Percentiles rank a stretch among this genome's conserved stretches.
Conservation (phyloP, 2,888 invertebrate genomes). For the Mechanitis mazaeus region DNA sequence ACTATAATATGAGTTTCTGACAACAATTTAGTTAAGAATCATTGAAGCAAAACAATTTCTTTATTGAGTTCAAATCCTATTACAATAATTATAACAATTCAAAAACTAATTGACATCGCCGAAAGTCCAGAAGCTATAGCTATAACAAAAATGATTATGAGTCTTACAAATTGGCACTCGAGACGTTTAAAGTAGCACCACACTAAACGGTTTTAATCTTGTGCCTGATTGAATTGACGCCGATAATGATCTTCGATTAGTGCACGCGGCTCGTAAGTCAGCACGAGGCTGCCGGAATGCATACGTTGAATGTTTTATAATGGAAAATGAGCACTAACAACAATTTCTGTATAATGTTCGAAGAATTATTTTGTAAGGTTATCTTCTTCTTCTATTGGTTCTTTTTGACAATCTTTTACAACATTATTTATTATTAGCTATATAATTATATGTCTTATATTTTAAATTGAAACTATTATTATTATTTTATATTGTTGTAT, state of each 20-base stretch:
- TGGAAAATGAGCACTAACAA: background rate
- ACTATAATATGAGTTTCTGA: background rate
- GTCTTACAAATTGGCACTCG: conserved; percentile 13
- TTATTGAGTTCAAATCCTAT: background rate
- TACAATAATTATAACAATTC: background rate
- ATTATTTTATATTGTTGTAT: background rate
- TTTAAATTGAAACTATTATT: too few species aligned
- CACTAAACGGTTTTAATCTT: conserved; percentile 60
- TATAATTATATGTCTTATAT: too few species aligned
- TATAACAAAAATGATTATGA: conserved; percentile 5
- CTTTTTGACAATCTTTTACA: too few species aligned
- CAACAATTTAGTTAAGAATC: too few species aligned
- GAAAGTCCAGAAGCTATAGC: conserved; percentile 7
- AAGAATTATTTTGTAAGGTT: too few species aligned
- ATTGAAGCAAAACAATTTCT: too few species aligned
- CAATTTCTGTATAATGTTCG: too few species aligned
- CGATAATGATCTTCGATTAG: conserved; percentile 68
- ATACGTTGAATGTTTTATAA: background rate
- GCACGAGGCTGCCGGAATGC: conserved; percentile 4
- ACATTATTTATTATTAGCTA: too few species aligned
- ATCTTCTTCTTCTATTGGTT: too few species aligned
- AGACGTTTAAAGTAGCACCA: background rate
- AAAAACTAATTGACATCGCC: conserved; percentile 1
- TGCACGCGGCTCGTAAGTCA: conserved; percentile 32
- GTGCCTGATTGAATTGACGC: conserved; percentile 61